Evolutionary conservation across 2,113 vertebrate genomes (phyloP), one percentile per base, ranked within the genome.

Genomic region (Nothobranchius kuhntae): DNA sequence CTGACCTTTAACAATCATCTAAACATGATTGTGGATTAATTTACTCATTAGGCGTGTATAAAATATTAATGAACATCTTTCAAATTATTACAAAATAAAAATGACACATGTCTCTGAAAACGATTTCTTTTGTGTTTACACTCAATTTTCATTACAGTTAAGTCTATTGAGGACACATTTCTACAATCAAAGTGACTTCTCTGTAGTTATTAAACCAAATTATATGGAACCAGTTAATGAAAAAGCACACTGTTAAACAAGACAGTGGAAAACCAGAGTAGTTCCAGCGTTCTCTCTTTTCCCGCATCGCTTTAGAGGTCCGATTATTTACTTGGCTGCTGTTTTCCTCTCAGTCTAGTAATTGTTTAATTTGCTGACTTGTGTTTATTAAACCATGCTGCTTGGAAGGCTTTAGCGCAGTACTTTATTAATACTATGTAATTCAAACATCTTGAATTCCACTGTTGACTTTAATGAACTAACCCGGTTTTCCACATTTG

Each of bases 391-490:
- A 36, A 6, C 60, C 26, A 48, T 52, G 62, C 51, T 60, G 53
- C 12, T 15, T 68, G 64, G 75, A 84, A 84, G 75, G 68, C 35
- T 0, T 61, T 60, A 50, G 26, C 59, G 54, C 59, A 30, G 60
- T 68, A 69, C 80, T 68, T 69, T 48, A 70, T 83, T 57, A 75
- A 80, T 84, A 68, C 63, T 58, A 59, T 68, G 40, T 78, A 73
- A 85, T 68, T 66, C 80, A 88, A 80, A 85, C 71, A 79, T 78
- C 83, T 74, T 67, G 63, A 53, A 58, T 85, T 63, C 73, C 78
- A 60, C 59, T 73, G 85, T 82, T 85, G 82, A 86, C 80, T 81
- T 74, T 68, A 65, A 80, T 71, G 81, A 78, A 82, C 84, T 48
- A 76, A 80, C 65, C 73, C 52, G 72, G 78, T 86, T 86, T 84